Evolutionary conservation across 1,140 invertebrate species (phyloP).

Genomic region (Doryteuthis pealeii): DNA sequence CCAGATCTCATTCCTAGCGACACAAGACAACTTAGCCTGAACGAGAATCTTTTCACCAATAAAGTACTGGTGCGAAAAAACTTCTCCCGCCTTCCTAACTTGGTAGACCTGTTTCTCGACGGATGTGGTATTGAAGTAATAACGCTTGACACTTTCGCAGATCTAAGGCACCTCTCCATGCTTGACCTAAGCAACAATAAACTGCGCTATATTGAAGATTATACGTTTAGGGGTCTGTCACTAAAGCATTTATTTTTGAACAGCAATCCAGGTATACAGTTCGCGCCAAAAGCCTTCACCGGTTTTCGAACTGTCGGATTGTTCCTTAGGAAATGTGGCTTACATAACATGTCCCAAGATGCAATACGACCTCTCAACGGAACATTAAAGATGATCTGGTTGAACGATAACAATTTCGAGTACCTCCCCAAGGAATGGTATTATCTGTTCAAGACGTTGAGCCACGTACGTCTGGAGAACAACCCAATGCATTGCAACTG

Average conservation of each 20-base stretch:
- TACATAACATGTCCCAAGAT: conserved; percentile 44
- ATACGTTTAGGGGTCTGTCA: conserved; percentile 53
- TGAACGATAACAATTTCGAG: conserved; percentile 55
- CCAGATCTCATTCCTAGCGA: conserved; percentile 52
- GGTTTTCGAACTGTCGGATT: conserved; percentile 53
- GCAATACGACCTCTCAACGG: conserved; percentile 52
- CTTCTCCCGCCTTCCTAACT: conserved; percentile 42
- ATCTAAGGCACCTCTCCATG: conserved; percentile 52
- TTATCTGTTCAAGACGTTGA: conserved; percentile 46
- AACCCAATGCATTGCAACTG: conserved; percentile 59
- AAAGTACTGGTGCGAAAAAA: conserved; percentile 42
- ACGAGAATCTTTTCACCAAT: conserved; percentile 51
- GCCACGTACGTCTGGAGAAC: conserved; percentile 50
- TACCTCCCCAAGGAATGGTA: conserved; percentile 42
- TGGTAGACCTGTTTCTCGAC: conserved; percentile 55
- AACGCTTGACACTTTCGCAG: conserved; percentile 51
- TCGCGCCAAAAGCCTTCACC: conserved; percentile 48
- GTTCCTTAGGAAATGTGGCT: conserved; percentile 54
- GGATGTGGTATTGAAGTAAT: conserved; percentile 56
- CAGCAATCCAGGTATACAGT: conserved; percentile 51
- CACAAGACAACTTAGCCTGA: conserved; percentile 53
- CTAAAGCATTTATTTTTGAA: conserved; percentile 56
- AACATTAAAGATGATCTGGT: conserved; percentile 50
- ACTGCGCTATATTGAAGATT: conserved; percentile 49
- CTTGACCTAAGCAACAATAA: conserved; percentile 56